Evolutionary conservation across 1,140 invertebrate genomes (phyloP), one percentile per base, ranked within the genome.

Genomic region (Philotrypesis tridentata): DNA sequence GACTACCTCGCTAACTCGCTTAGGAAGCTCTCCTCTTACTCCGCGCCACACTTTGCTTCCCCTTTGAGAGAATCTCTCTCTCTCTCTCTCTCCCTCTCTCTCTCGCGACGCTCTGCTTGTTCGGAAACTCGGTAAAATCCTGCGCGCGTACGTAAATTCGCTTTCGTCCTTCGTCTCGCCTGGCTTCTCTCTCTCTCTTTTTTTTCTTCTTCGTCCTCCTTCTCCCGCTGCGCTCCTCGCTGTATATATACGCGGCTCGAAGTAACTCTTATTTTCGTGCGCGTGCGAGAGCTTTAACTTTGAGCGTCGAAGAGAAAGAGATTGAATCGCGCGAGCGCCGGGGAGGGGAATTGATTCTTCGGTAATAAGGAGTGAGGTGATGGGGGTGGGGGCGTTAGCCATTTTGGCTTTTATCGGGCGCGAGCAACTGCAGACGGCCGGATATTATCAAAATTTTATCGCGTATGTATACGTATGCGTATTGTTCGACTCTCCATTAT

Each of bases 41-140:
- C 84, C 74, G 77, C 83, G 79, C 84, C 61, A 40, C 83, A 79
- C 68, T 81, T 74, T 76, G n/a, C 61, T 48, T 85, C 84, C 82
- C 85, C 89, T 89, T 89, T 89, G 86, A 87, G 83, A 72, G 83
- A 25, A 9, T 25, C 23, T 11, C 9, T 80, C n/a, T 23, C 43
- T 25, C 67, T n/a, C n/a, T 70, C 63, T 67, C 29, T 25, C 77
- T 23, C 67, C 25, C n/a, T 25, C 23, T 11, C 9, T 80, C n/a
- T 23, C 43, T 25, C 67, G 9, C 23, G 48, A 55, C 33, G 14
- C 21, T 82, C 40, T 84, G 82, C 84, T 84, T 84, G 86, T 87
- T 89, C 85, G 80, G 37, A 88, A 89, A 88, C 88, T 89, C 86
- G 85, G 86, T 85, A 86, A 87, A 89, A 89, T 90, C 86, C 86